Evolutionary conservation across 2,888 invertebrate species (phyloP).

Genomic region (Busseola fusca): DNA sequence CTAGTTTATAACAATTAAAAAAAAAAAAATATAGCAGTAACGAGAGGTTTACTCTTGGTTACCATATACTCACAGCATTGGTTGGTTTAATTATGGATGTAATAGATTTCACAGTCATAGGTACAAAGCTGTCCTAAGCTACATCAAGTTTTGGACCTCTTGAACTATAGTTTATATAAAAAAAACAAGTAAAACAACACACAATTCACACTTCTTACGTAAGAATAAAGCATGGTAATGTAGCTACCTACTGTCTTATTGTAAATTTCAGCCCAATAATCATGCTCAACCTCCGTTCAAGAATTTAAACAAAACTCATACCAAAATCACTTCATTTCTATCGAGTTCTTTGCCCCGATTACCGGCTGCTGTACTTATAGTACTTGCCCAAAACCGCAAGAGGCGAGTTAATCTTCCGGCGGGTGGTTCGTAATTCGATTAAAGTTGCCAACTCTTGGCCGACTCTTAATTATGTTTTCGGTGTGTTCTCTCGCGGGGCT

Average conservation of each 20-base stretch:
- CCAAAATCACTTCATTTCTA: constrained; percentile 27
- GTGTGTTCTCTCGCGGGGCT: constrained; percentile 59
- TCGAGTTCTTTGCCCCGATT: constrained; percentile 44
- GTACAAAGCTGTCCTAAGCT: background rate
- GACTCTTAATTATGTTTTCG: constrained; percentile 74
- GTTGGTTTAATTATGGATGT: background rate
- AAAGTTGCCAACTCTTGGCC: constrained; percentile 74
- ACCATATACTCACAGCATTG: background rate
- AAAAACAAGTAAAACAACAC: background rate
- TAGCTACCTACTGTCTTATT: background rate
- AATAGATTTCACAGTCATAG: background rate
- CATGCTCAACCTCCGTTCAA: background rate
- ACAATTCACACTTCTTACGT: background rate
- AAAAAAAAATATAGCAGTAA: background rate
- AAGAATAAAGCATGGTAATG: background rate
- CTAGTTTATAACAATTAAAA: too few relatives aligned
- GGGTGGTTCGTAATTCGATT: constrained; percentile 77
- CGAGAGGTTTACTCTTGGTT: background rate
- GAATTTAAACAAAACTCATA: constrained; percentile 23
- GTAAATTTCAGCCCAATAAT: background rate
- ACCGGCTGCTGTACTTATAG: constrained; percentile 36
- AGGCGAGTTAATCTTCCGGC: constrained; percentile 69
- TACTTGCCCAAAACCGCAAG: constrained; percentile 63
- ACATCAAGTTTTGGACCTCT: background rate
- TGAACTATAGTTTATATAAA: background rate